Evolutionary conservation across 2,797 vertebrate genomes (phyloP).

Genomic region (Sebastes kiyomatsui): DNA sequence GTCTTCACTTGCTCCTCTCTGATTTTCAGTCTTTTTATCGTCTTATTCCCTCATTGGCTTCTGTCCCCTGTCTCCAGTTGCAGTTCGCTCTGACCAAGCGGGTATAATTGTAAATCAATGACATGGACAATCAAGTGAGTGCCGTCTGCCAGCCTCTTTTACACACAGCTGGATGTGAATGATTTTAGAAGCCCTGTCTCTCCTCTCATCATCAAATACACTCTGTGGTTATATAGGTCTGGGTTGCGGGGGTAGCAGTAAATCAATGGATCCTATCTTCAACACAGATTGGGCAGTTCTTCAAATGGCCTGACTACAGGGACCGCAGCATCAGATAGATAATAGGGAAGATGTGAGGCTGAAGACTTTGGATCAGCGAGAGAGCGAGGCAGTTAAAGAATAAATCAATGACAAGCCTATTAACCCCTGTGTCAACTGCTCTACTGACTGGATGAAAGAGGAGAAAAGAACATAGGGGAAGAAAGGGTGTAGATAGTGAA

Average conservation of each 20-base stretch:
- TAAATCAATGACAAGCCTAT: conserved; percentile 64
- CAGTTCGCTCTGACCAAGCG: conserved; percentile 11
- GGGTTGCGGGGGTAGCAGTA: conserved; percentile 5
- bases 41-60: neutral
- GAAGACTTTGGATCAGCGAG: neutral
- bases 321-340: conserved; percentile 21
- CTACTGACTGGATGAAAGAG: conserved; percentile 20
- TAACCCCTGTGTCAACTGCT: conserved; percentile 36
- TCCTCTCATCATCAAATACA: conserved; percentile 22
- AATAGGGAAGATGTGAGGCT: conserved; percentile 32
- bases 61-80: neutral
- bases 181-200: conserved; percentile 30
- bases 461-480: conserved; percentile 1
- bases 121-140: conserved; percentile 39
- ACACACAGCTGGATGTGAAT: conserved; percentile 46
- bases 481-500: neutral
- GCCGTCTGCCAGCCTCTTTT: neutral
- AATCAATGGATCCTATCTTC: conserved; percentile 60
- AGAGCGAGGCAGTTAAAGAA: conserved; percentile 19
- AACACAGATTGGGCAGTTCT: conserved; percentile 50
- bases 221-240: conserved; percentile 1
- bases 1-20: neutral
- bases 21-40: neutral
- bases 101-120: conserved; percentile 61
- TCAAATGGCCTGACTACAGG: conserved; percentile 48